Percentiles rank a stretch among this genome's conserved stretches.
Evolutionary conservation across 1,140 invertebrate genomes (phyloP).

Genomic region (Sitobion miscanthi): DNA sequence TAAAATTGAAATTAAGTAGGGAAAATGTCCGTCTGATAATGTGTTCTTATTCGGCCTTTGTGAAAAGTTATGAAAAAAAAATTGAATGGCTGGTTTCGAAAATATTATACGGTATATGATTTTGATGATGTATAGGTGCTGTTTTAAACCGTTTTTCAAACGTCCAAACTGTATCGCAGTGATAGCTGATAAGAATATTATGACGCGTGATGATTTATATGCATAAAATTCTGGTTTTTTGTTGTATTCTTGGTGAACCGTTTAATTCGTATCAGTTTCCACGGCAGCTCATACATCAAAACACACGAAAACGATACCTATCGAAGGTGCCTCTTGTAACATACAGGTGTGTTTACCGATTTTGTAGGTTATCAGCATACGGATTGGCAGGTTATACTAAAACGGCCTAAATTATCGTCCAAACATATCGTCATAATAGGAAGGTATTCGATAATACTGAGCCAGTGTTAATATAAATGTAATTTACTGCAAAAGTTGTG

Average conservation of each 20-base stretch:
- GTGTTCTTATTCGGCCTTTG: neutral
- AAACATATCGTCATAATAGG: neutral
- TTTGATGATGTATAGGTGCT: neutral
- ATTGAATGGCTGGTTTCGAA: neutral
- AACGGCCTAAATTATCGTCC: neutral
- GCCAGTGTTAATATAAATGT: neutral
- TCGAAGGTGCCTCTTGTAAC: neutral
- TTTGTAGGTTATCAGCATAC: neutral
- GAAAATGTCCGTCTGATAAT: neutral
- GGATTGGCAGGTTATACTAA: too few relatives aligned
- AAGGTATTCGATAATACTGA: neutral
- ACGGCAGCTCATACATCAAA: neutral
- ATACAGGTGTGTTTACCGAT: neutral
- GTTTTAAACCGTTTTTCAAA: neutral
- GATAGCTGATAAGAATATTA: neutral
- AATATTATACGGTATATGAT: neutral
- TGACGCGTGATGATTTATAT: neutral
- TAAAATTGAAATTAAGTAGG: neutral
- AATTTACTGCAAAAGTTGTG: neutral
- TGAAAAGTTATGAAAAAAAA: neutral
- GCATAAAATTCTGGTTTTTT: neutral
- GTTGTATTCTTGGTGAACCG: neutral
- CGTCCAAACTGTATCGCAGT: neutral
- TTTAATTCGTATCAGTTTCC: neutral
- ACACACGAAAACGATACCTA: neutral